Conservation (phyloP, 2,797 vertebrate genomes). For the Fistularia commersonii region DNA sequence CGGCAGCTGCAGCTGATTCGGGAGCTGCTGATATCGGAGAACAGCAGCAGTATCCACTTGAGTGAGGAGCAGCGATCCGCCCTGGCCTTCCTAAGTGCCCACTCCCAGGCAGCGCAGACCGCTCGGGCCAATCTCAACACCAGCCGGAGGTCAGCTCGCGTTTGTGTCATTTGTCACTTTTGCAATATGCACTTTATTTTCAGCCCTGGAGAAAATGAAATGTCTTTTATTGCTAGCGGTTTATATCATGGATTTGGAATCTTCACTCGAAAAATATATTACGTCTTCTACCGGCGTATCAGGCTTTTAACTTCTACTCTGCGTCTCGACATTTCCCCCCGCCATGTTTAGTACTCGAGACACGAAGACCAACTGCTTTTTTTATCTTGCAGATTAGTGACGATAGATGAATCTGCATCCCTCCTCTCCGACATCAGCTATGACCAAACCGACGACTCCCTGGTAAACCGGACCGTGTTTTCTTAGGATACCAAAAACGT, state of each 20-base stretch:
- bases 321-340: not conserved
- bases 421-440: constrained; percentile 94
- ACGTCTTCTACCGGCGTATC: no score
- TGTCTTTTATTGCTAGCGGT: not conserved
- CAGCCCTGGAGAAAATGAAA: not conserved
- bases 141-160: constrained; percentile 78
- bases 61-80: constrained; percentile 91
- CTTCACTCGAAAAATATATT: no score
- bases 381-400: constrained; percentile 74
- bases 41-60: constrained; percentile 83
- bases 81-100: constrained; percentile 88
- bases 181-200: not conserved
- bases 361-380: not conserved
- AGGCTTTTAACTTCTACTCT: not conserved
- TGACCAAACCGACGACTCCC: constrained; percentile 91
- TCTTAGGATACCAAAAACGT: not conserved
- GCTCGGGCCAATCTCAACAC: constrained; percentile 67
- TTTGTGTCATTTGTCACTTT: not conserved
- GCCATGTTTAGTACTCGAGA: not conserved
- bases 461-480: constrained; percentile 70
- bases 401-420: constrained; percentile 89
- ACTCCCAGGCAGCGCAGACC: constrained; percentile 72
- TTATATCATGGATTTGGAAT: no score
- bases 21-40: constrained; percentile 87
- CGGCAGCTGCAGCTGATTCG: constrained; percentile 89